These are phyloP conservation scores for Balanococcus diminutus DNA, from an alignment of 2,888 invertebrate genomes.

Conservation along the genomic window DNA sequence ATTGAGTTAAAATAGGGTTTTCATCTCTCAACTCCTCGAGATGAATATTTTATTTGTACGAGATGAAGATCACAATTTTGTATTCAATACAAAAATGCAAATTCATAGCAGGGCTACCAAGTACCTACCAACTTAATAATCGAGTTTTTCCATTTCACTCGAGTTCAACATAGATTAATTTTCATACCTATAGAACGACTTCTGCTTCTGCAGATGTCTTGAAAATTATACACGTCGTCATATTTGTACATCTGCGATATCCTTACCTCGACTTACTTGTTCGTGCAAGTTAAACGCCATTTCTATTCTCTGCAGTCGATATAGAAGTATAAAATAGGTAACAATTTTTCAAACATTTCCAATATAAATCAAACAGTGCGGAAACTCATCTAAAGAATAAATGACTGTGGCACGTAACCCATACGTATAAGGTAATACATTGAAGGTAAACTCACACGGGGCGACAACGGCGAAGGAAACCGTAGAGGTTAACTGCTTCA, in stretches of 20 bases:
- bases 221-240: not conserved
- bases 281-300: not conserved
- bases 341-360: not conserved
- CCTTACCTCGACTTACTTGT: not conserved
- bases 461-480: constrained; percentile 35
- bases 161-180: not conserved
- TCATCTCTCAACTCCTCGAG: too few species aligned
- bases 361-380: constrained; percentile 32
- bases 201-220: constrained; percentile 18
- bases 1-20: too few species aligned
- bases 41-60: too few species aligned
- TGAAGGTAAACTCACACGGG: constrained; percentile 27
- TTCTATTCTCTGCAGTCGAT: not conserved
- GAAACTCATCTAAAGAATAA: constrained; percentile 32
- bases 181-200: not conserved
- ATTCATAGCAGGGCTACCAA: too few species aligned
- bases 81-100: too few species aligned
- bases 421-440: constrained; percentile 27
- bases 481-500: constrained; percentile 8
- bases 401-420: constrained; percentile 1
- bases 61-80: too few species aligned
- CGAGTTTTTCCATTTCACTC: not conserved
- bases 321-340: not conserved
- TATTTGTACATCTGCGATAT: constrained; percentile 10
- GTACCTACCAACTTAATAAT: too few species aligned